Conservation (phyloP, 2,113 vertebrate genomes). For the Protobothrops flavoviridis region DNA sequence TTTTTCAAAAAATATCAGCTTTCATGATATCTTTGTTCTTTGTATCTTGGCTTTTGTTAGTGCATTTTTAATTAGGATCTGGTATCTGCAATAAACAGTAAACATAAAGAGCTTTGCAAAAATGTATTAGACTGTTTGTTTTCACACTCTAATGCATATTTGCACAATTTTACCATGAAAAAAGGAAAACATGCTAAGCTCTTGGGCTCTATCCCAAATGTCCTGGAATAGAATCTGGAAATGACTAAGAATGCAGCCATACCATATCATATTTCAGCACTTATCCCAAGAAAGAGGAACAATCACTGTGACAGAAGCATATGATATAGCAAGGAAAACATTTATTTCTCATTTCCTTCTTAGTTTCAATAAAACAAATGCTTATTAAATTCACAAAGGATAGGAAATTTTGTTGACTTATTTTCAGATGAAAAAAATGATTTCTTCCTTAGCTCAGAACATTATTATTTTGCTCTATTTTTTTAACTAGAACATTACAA, state of each 20-base stretch:
- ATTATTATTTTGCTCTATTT: not conserved
- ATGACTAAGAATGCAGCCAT: slow-evolving; percentile 82
- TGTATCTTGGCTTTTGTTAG: slow-evolving; percentile 86
- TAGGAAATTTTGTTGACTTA: slow-evolving; percentile 34
- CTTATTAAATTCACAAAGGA: slow-evolving; percentile 59
- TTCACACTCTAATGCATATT: slow-evolving; percentile 89
- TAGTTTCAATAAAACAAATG: slow-evolving; percentile 62
- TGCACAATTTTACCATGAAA: slow-evolving; percentile 89
- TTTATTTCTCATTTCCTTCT: slow-evolving; percentile 62
- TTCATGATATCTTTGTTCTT: slow-evolving; percentile 82
- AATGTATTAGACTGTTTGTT: slow-evolving; percentile 88
- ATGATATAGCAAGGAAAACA: slow-evolving; percentile 62
- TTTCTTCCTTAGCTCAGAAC: slow-evolving; percentile 40
- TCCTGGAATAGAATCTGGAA: slow-evolving; percentile 84
- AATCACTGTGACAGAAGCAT: slow-evolving; percentile 65
- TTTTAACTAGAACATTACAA: not conserved
- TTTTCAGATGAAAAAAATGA: slow-evolving; percentile 30
- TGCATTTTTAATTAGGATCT: slow-evolving; percentile 86
- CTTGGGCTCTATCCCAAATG: slow-evolving; percentile 86
- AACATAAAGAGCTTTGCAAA: slow-evolving; percentile 89
- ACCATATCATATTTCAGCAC: slow-evolving; percentile 81
- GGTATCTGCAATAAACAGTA: slow-evolving; percentile 89
- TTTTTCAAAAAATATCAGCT: slow-evolving; percentile 73
- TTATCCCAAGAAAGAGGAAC: slow-evolving; percentile 79
- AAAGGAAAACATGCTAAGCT: slow-evolving; percentile 88